Evolutionary conservation across 2,888 invertebrate genomes (phyloP).

Genomic region (Volucella zonaria): DNA sequence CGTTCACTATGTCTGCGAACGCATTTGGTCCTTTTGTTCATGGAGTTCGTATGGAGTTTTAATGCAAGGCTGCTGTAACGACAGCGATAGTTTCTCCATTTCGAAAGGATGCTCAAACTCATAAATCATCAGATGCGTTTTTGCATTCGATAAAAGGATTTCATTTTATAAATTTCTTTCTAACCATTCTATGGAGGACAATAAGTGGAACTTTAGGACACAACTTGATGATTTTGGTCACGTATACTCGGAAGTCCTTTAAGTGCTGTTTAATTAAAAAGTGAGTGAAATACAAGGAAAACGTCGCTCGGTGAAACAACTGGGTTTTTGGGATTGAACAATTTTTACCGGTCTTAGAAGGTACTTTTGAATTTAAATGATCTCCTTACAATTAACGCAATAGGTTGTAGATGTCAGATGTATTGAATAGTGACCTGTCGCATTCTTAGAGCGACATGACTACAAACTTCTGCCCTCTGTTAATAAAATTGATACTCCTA

Average conservation of each 20-base stretch:
- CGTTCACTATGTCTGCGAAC: constrained; percentile 51
- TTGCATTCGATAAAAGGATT: constrained; percentile 54
- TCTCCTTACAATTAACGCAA: too few relatives aligned
- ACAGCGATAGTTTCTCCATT: constrained; percentile 40
- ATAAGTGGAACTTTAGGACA: background rate
- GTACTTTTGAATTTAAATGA: too few relatives aligned
- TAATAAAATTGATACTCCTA: too few relatives aligned
- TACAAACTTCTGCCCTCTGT: too few relatives aligned
- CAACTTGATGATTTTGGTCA: constrained; percentile 21
- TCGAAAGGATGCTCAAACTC: constrained; percentile 18
- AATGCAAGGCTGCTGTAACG: constrained; percentile 19
- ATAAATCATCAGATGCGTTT: constrained; percentile 55
- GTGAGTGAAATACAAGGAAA: too few relatives aligned
- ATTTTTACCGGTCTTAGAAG: too few relatives aligned
- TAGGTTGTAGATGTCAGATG: too few relatives aligned
- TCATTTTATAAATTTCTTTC: constrained; percentile 3
- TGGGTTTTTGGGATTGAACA: too few relatives aligned
- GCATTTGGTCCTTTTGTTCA: constrained; percentile 31
- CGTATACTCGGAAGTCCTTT: background rate
- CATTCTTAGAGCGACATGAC: too few relatives aligned
- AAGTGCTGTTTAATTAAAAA: background rate
- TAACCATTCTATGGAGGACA: background rate
- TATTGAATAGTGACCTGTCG: too few relatives aligned
- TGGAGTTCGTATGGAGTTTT: constrained; percentile 15
- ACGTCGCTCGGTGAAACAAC: too few relatives aligned